Percentiles rank a stretch among this genome's conserved stretches.
phyloP scores from a whole-genome alignment of 1,140 invertebrate genomes.

The Stegodyphus mimosarum region DNA sequence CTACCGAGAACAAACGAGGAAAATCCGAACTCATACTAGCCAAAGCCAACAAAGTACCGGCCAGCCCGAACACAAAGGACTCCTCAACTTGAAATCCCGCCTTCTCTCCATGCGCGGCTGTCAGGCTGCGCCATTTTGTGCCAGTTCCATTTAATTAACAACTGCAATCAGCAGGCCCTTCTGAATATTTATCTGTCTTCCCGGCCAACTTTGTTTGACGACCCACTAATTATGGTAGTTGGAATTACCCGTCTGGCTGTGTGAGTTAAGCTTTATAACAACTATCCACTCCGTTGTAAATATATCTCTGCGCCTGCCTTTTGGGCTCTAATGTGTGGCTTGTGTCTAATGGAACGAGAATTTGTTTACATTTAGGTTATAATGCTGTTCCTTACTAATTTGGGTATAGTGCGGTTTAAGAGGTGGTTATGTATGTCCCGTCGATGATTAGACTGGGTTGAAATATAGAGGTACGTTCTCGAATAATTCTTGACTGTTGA shows the following conservation, averaged over 20 bases:
- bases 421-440: neutral
- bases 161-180: constrained; percentile 11
- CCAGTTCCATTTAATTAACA: constrained; percentile 41
- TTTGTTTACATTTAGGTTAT: constrained; percentile 12
- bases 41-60: too few relatives aligned
- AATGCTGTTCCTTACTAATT: neutral
- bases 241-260: neutral
- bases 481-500: neutral
- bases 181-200: constrained; percentile 44
- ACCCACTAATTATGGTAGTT: constrained; percentile 16
- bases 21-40: neutral
- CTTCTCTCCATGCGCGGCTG: too few relatives aligned
- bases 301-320: neutral
- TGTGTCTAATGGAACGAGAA: neutral
- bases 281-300: neutral
- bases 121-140: constrained; percentile 3
- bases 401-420: neutral
- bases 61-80: neutral
- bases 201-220: constrained; percentile 21
- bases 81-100: neutral
- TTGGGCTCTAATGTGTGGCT: neutral
- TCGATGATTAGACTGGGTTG: neutral
- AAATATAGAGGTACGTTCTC: neutral
- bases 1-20: neutral
- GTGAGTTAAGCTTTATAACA: neutral